Evolutionary conservation across 1,140 invertebrate genomes (phyloP).

Genomic region (Dysdera silvatica): DNA sequence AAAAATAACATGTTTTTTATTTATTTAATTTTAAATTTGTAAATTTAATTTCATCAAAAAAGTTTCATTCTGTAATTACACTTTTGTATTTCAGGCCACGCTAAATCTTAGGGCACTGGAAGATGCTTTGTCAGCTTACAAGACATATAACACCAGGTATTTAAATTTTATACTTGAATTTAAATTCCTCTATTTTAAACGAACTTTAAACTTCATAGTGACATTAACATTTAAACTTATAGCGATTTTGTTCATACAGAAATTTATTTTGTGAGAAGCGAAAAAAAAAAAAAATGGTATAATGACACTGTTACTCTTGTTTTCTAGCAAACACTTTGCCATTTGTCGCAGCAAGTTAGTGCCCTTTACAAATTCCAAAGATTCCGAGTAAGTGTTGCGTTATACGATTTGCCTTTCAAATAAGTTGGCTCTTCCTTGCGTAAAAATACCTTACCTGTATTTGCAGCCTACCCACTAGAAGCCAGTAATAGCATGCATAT

Average conservation of each 20-base stretch:
- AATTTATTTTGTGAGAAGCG: too few species aligned
- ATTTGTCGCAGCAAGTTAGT: conserved; percentile 26
- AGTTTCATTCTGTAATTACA: neutral
- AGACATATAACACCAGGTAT: conserved; percentile 19
- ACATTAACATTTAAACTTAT: too few species aligned
- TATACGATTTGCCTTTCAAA: neutral
- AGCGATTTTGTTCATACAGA: too few species aligned
- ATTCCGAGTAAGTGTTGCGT: conserved; percentile 31
- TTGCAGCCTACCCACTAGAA: too few species aligned
- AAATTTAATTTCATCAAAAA: too few species aligned
- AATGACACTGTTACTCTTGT: neutral
- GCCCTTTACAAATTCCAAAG: conserved; percentile 29
- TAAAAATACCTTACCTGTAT: neutral
- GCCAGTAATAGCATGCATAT: too few species aligned
- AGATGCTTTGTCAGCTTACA: conserved; percentile 26
- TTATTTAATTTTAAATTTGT: too few species aligned
- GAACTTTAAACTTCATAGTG: too few species aligned
- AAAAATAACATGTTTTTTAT: too few species aligned
- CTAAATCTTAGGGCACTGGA: conserved; percentile 23
- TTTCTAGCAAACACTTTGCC: conserved; percentile 24
- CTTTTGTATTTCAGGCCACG: conserved; percentile 9
- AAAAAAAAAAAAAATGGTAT: too few species aligned
- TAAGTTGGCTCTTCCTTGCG: neutral
- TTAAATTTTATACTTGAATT: neutral
- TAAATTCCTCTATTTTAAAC: neutral